Percentiles rank a stretch among this genome's conserved stretches.
These are phyloP conservation scores for Philotrypesis tridentata DNA, from an alignment of 1,140 invertebrate genomes.

Conservation along the genomic window DNA sequence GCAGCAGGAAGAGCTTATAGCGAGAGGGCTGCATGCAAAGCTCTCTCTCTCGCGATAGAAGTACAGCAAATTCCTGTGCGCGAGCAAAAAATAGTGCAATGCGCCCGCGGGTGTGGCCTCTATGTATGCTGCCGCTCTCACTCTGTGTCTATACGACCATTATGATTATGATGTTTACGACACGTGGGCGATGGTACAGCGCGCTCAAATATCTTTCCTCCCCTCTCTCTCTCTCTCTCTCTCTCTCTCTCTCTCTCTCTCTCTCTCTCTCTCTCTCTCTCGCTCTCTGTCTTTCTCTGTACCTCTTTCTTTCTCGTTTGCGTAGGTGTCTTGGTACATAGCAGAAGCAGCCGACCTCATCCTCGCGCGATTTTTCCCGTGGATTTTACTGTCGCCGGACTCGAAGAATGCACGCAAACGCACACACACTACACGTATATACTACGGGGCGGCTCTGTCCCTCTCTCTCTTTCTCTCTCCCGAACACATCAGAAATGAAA, in stretches of 20 bases:
- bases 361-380: conserved; percentile 50
- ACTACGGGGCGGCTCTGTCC: background rate
- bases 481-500: conserved; percentile 19
- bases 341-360: conserved; percentile 32
- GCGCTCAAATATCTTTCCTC: background rate
- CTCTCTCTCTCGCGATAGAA: background rate
- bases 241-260: too few species aligned
- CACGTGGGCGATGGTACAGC: conserved; percentile 17
- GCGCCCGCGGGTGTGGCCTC: conserved; percentile 57
- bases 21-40: background rate
- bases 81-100: background rate
- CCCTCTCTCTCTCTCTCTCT: too few species aligned
- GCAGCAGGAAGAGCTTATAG: background rate
- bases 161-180: conserved; percentile 64
- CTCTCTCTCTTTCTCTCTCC: too few species aligned
- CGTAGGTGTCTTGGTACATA: conserved; percentile 54
- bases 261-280: too few species aligned
- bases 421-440: conserved; percentile 43
- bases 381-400: conserved; percentile 52
- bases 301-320: background rate
- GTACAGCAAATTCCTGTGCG: background rate
- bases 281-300: too few species aligned
- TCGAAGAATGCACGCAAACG: conserved; percentile 8
- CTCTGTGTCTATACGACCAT: conserved; percentile 30
- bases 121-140: conserved; percentile 32